Evolutionary conservation across 2,797 vertebrate genomes (phyloP), one percentile per base, ranked within the genome.

Genomic region (Eptatretus atami): DNA sequence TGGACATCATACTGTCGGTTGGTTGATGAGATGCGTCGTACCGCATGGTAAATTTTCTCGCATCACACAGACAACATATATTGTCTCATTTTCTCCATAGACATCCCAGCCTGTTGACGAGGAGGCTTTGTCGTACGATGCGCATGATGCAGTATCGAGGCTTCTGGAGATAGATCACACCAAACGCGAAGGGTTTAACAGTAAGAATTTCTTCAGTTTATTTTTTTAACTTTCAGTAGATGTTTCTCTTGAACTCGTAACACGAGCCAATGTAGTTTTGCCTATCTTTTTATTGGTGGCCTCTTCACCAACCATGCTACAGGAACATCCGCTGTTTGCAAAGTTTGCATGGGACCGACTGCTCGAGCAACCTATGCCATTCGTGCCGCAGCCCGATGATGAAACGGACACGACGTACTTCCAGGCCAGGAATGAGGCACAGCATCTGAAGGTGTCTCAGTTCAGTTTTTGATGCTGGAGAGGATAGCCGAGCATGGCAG

Each of bases 321-420:
- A 77, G 70, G 9, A 63, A 61, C 85, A 98, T 64, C 69, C 72
- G 1, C 75, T 95, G 70, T 93, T 94, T 64, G 70, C 72, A 1
- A 79, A 76, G 6, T 66, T 83, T 68, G 82, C 92, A 73, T 98
- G 92, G 92, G 85, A 86, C 66, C 78, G 86, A 69, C 72, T 86
- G 52, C 84, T 83, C 69, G 78, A 84, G 73, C 82, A 82, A 71
- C 31, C 75, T 0, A 98, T 96, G 92, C 79, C 86, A 0, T 98
- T 98, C 69, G 78, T 93, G 64, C 92, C 92, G 24, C 86, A 95
- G 68, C 90, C 92, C 0, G 79, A 84, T 53, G n/a, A 84, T 1
- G 92, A 95, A 69, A 96, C 90, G 0, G 90, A 98, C 71, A 96
- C 92, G 1, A 85, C 81, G 1, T 98, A 98, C 71, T 98, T 98